Base-by-base conservation (phyloP, 2,888 invertebrate species). In the Tipula confusa region DNA sequence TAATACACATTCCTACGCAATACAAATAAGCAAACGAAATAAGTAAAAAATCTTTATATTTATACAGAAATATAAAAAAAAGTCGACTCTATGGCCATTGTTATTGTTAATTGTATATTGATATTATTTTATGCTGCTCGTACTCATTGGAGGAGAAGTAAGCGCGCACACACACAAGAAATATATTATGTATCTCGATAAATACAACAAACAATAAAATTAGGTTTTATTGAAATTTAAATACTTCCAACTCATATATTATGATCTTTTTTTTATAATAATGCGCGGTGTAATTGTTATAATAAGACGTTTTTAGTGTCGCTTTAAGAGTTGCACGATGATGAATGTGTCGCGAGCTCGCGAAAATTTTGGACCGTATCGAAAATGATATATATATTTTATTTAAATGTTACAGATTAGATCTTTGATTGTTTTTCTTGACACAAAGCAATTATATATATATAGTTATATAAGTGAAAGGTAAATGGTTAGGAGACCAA, bases 1-100 rank as follows among this genome's bases (percentile, higher is more conserved):
- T 64, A 64, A 64, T 64, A 80, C 31, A 80, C 80, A 80, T 80
- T 80, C 80, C 80, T 80, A 80, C 80, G 80, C 80, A 80, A 80
- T 80, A 80, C 80, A 80, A 80, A 80, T 31, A 80, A 64, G 64
- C 64, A 64, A 64, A 64, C 31, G 31, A 80, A 80, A 80, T 80
- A 80, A 80, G 29, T 29, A 80, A 80, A 80, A 80, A 29, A 29
- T 13, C 29, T 80, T 80, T 80, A 15, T 29, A 29, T 80, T 80
- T 80, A 29, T 80, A 31, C 29, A 80, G 29, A 80, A 80, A 15
- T 29, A n/a, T n/a, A 64, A 64, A 64, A 64, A 64, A 64, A 64
- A 64, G 24, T 64, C 24, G 24, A 64, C 64, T 64, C 64, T 64
- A 64, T 64, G 64, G 64, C 64, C 64, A 64, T 64, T 64, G 64